Conservation (phyloP, 2,888 invertebrate species). For the Hemithea aestivaria region DNA sequence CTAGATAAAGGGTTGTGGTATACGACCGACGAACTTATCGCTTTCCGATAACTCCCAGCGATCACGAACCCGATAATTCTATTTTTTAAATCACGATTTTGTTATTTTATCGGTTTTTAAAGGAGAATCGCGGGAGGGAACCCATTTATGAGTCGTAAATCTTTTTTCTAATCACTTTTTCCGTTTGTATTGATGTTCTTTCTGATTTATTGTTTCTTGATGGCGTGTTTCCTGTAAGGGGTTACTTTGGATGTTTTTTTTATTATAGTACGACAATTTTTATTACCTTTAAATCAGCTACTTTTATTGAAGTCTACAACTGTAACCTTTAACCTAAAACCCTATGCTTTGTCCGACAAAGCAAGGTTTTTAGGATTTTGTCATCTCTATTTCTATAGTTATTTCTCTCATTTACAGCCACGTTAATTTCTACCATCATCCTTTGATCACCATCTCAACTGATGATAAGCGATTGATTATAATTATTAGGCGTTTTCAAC, state of each 20-base stretch:
- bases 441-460: too few relatives aligned
- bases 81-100: conserved; percentile 32
- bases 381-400: too few relatives aligned
- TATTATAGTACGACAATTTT: too few relatives aligned
- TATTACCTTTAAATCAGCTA: too few relatives aligned
- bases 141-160: conserved; percentile 26
- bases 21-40: conserved; percentile 49
- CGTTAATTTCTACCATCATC: too few relatives aligned
- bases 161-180: conserved; percentile 27
- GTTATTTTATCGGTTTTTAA: conserved; percentile 38
- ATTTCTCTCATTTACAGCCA: too few relatives aligned
- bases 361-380: too few relatives aligned
- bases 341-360: too few relatives aligned
- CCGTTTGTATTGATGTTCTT: conserved; percentile 20
- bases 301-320: too few relatives aligned
- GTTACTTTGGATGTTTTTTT: conserved; percentile 5
- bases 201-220: conserved; percentile 15
- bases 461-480: too few relatives aligned
- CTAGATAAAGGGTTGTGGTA: conserved; percentile 68
- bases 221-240: conserved; percentile 16
- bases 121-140: conserved; percentile 21
- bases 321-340: too few relatives aligned
- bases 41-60: conserved; percentile 64
- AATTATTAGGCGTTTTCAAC: too few relatives aligned
- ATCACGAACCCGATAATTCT: conserved; percentile 55